These are phyloP conservation scores for Dendropsophus ebraccatus DNA, from an alignment of 2,113 vertebrate genomes.

Conservation along the genomic window DNA sequence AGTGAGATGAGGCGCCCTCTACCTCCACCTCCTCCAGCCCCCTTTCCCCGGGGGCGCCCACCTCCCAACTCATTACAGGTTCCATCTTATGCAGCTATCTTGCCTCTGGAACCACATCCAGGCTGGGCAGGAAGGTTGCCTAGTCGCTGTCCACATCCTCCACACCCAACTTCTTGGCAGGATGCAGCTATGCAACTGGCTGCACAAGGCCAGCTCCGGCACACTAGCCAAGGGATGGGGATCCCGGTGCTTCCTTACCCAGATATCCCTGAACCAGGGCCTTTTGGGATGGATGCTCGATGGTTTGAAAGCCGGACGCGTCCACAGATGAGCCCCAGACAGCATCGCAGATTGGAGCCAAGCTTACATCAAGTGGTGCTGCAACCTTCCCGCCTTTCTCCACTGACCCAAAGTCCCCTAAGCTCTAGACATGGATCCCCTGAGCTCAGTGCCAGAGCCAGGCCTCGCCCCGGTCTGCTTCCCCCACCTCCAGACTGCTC, in stretches of 20 bases:
- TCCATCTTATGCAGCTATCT: constrained; percentile 91
- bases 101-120: constrained; percentile 93
- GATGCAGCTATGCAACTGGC: constrained; percentile 97
- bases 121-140: constrained; percentile 89
- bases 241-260: constrained; percentile 99
- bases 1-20: constrained; percentile 79
- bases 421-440: constrained; percentile 94
- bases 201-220: constrained; percentile 97
- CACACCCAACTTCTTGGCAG: constrained; percentile 84
- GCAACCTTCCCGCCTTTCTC: constrained; percentile 95
- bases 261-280: constrained; percentile 83
- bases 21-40: constrained; percentile 61
- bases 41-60: constrained; percentile 78
- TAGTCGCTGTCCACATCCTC: constrained; percentile 77
- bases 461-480: constrained; percentile 89
- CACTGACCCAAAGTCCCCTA: constrained; percentile 95
- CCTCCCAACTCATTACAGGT: constrained; percentile 87
- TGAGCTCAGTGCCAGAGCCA: constrained; percentile 89
- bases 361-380: constrained; percentile 98
- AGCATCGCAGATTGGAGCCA: constrained; percentile 89
- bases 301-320: constrained; percentile 95
- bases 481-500: constrained; percentile 88
- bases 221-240: constrained; percentile 98
- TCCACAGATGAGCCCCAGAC: constrained; percentile 93
- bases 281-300: constrained; percentile 92